Evolutionary conservation across 2,113 vertebrate species (phyloP), one percentile per base, ranked within the genome.

Genomic region (Lophotis ruficrista): DNA sequence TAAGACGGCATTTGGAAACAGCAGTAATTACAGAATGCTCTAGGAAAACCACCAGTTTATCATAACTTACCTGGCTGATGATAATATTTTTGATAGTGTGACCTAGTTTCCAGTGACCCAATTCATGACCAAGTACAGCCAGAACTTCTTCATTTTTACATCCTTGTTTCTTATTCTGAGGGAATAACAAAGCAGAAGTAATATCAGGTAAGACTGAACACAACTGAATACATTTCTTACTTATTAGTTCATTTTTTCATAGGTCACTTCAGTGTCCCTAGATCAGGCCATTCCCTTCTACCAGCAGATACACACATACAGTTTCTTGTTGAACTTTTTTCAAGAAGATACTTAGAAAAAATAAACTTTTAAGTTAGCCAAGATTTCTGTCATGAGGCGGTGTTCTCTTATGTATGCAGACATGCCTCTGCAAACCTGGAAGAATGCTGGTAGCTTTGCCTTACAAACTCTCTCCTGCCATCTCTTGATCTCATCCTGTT

Each of bases 21-120:
- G 71, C 9, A 33, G 1, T 35, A 77, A 82, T 66, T 78, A 94
- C 41, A 89, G 47, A 66, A 82, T 3, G 12, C 37, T 87, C 16
- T 10, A 79, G 33, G n/a, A 33, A 81, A 81, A 53, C 6, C 45
- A 25, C 2, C 7, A 17, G 4, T 89, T 73, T n/a, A 64, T 75
- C 85, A 23, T 22, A 64, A 95, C 96, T 97, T 92, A 99, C 99
- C 99, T 99, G 99, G 97, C 99, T 99, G 91, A 99, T 99, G 73
- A 99, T 95, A 28, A 99, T 99, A 94, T 99, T 99, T 98, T 99
- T 99, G 93, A 99, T 95, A 6, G 99, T 99, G 86, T 99, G 99
- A 82, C 99, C 99, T 62, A 99, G 98, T 94, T 99, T 99, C 99
- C 99, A 99, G 94, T 99, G 99, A 31, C 99, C 99, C 57, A 99